Percentiles rank a stretch among this genome's conserved stretches.
Evolutionary conservation across 2,888 invertebrate genomes (phyloP).

Genomic region (Pandemis heparana): DNA sequence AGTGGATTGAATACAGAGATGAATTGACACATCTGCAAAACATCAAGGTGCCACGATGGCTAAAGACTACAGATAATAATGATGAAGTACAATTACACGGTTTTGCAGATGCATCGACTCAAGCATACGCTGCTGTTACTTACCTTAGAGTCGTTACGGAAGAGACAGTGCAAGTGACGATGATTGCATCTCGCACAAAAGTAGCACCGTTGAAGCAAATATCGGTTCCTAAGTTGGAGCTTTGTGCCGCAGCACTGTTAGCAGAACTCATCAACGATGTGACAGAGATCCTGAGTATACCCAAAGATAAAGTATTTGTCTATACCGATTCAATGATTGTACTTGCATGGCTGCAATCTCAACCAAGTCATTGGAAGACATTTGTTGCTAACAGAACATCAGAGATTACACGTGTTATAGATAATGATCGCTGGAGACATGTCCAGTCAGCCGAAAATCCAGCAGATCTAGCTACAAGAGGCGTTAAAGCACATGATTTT

Average conservation of each 20-base stretch:
- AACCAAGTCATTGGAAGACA: background rate
- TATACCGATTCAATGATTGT: background rate
- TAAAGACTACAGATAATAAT: background rate
- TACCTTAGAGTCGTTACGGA: slow-evolving; percentile 26
- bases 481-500: background rate
- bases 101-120: slow-evolving; percentile 32
- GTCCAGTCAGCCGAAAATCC: slow-evolving; percentile 20
- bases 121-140: slow-evolving; percentile 27
- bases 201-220: slow-evolving; percentile 21
- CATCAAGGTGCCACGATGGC: slow-evolving; percentile 3
- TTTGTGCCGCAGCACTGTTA: background rate
- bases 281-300: background rate
- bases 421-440: background rate
- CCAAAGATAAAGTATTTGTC: background rate
- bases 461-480: slow-evolving; percentile 11
- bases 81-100: slow-evolving; percentile 31
- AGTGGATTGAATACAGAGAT: background rate
- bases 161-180: slow-evolving; percentile 19
- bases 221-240: background rate
- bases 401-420: background rate
- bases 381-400: background rate
- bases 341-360: background rate
- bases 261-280: background rate
- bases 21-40: background rate
- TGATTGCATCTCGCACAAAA: slow-evolving; percentile 28